These are phyloP conservation scores for Lacerta bilineata DNA, from an alignment of 2,797 vertebrate species.

Conservation along the genomic window DNA sequence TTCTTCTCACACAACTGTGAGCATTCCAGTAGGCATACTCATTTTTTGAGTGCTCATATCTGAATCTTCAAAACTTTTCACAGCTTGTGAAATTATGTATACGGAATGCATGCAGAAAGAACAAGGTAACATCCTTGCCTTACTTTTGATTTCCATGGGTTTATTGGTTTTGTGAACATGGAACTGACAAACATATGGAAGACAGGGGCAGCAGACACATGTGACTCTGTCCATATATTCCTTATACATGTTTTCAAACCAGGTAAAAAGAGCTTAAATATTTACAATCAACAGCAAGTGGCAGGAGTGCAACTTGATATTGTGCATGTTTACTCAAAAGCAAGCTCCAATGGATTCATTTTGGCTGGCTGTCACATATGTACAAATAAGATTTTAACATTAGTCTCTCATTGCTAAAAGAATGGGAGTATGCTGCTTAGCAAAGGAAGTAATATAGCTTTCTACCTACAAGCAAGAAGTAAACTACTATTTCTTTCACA, in stretches of 20 bases:
- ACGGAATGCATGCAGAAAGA: background rate
- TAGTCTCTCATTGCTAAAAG: background rate
- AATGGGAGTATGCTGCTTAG: background rate
- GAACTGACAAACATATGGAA: background rate
- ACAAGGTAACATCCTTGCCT: background rate
- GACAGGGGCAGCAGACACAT: background rate
- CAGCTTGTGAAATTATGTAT: background rate
- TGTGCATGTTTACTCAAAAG: background rate
- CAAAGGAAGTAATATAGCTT: slow-evolving; percentile 52
- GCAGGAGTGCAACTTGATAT: background rate
- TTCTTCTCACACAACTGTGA: too few species aligned
- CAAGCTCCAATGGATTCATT: too few species aligned
- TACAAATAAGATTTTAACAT: background rate
- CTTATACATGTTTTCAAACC: background rate
- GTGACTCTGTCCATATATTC: background rate
- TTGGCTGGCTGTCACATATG: background rate
- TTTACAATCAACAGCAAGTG: background rate
- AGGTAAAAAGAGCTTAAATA: background rate
- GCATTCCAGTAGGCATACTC: too few species aligned
- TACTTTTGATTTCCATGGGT: background rate
- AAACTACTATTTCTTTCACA: background rate
- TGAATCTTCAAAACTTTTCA: too few species aligned
- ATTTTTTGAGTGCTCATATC: too few species aligned
- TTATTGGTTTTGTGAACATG: background rate
- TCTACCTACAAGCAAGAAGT: too few species aligned